Evolutionary conservation across 2,888 invertebrate genomes (phyloP).

Genomic region (Terebella lapidaria): DNA sequence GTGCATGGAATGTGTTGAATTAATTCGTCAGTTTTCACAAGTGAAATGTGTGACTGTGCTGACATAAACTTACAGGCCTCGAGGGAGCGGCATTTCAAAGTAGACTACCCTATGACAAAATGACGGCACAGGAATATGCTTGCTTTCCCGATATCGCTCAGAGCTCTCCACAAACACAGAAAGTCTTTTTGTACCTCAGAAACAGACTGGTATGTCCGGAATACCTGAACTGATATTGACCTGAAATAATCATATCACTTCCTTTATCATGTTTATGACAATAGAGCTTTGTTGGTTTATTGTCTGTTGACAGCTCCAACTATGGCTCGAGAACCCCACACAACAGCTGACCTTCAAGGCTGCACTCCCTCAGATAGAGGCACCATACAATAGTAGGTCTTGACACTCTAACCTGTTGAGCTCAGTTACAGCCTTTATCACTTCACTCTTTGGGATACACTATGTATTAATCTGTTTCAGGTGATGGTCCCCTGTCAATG

Average conservation of each 20-base stretch:
- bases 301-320: constrained; percentile 64
- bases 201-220: constrained; percentile 67
- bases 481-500: constrained; percentile 74
- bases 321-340: constrained; percentile 95
- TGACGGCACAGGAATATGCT: constrained; percentile 88
- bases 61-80: constrained; percentile 15
- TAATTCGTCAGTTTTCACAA: background rate
- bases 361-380: constrained; percentile 72
- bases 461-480: constrained; percentile 26
- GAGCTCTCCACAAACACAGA: constrained; percentile 74
- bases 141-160: constrained; percentile 88
- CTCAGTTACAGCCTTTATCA: no score
- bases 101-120: constrained; percentile 86
- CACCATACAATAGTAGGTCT: constrained; percentile 77
- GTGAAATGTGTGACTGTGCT: background rate
- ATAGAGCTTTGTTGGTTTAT: background rate
- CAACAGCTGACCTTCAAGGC: constrained; percentile 80
- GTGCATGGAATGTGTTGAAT: background rate
- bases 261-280: background rate
- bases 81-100: constrained; percentile 74
- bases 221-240: background rate
- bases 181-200: constrained; percentile 85
- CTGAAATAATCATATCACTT: no score
- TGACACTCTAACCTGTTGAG: no score
- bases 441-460: background rate